Evolutionary conservation across 2,797 vertebrate genomes (phyloP).

Genomic region (Hypotaenidia philippensis): DNA sequence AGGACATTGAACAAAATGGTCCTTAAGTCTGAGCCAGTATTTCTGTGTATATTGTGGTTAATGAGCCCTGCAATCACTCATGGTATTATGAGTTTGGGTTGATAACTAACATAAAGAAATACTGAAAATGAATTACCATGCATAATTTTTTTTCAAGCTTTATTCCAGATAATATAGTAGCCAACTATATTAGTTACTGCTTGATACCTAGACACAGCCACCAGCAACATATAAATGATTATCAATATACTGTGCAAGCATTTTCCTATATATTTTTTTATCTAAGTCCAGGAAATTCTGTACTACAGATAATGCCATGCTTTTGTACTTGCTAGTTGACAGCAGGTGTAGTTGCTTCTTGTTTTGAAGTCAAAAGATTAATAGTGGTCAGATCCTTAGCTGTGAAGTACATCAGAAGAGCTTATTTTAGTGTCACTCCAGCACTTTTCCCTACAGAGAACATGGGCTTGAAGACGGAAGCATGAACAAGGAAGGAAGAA

Average conservation of each 20-base stretch:
- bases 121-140: neutral
- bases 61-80: neutral
- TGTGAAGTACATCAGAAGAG: conserved; percentile 16
- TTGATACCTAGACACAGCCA: neutral
- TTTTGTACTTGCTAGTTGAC: neutral
- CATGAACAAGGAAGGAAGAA: neutral
- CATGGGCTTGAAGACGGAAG: neutral
- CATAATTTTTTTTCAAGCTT: neutral
- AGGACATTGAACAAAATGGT: neutral
- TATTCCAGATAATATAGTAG: neutral
- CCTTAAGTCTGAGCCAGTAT: neutral
- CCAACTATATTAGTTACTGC: neutral
- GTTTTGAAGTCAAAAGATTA: conserved; percentile 52
- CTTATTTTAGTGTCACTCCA: conserved; percentile 12
- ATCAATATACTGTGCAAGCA: neutral
- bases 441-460: neutral
- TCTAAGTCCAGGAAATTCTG: neutral
- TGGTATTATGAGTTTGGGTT: neutral
- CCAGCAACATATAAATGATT: neutral
- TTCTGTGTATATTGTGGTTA: neutral
- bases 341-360: neutral
- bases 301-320: neutral
- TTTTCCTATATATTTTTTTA: neutral
- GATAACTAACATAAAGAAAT: neutral
- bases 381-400: neutral